Evolutionary conservation across 2,113 vertebrate species (phyloP).

Genomic region (Alligator sinensis): DNA sequence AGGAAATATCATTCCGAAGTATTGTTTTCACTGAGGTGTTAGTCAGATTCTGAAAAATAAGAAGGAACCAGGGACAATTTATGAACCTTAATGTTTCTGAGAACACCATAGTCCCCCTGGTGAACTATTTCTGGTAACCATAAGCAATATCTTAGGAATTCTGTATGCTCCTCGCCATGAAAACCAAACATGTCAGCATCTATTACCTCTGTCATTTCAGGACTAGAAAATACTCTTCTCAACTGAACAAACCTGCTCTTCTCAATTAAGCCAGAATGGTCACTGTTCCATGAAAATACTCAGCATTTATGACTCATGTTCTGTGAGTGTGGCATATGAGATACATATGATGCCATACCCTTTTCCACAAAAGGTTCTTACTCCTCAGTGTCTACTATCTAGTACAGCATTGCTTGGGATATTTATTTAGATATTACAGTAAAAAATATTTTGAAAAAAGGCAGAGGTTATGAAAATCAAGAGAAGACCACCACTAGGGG

Average conservation of each 20-base stretch:
- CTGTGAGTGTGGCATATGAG: background rate
- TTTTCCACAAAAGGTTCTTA: background rate
- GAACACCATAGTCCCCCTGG: background rate
- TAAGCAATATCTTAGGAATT: background rate
- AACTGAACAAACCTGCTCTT: background rate
- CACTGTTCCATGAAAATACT: background rate
- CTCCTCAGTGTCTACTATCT: background rate
- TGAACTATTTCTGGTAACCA: background rate
- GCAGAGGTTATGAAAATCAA: background rate
- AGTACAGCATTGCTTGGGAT: background rate
- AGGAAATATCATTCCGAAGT: conserved; percentile 74
- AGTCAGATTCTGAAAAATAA: conserved; percentile 84
- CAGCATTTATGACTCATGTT: background rate
- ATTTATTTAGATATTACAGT: background rate
- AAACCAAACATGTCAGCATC: background rate
- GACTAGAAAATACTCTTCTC: background rate
- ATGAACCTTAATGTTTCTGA: background rate
- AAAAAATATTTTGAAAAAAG: background rate
- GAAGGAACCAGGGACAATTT: background rate
- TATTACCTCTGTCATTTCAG: background rate
- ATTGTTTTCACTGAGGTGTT: conserved; percentile 77
- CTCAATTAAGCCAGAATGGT: background rate
- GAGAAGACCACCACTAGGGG: background rate
- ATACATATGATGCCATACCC: background rate
- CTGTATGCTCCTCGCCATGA: background rate